Evolutionary conservation across 2,888 invertebrate genomes (phyloP).

Genomic region (Terebella lapidaria): DNA sequence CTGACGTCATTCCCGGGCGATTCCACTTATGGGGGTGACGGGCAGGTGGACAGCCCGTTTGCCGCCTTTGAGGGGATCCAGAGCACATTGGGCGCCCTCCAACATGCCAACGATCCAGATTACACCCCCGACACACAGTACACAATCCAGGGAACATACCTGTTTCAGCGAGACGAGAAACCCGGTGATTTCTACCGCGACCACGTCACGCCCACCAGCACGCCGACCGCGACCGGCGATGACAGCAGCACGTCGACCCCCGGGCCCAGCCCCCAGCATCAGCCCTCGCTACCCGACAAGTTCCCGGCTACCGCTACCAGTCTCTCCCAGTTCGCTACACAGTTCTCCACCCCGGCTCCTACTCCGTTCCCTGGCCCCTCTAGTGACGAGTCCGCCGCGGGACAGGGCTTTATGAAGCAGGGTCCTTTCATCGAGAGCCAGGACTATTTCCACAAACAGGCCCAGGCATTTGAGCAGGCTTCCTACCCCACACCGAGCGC

Average conservation of each 20-base stretch:
- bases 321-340: background rate
- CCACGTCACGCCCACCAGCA: background rate
- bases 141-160: slow-evolving; percentile 10
- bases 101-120: background rate
- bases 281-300: background rate
- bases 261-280: background rate
- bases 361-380: background rate
- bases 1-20: background rate
- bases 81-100: background rate
- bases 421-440: slow-evolving; percentile 6
- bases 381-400: background rate
- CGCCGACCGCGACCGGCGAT: background rate
- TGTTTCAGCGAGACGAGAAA: slow-evolving; percentile 2
- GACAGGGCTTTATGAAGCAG: background rate
- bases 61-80: background rate
- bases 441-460: slow-evolving; percentile 7
- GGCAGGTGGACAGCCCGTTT: slow-evolving; percentile 1
- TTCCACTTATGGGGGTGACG: background rate
- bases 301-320: background rate
- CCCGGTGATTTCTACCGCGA: background rate
- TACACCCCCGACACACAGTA: slow-evolving; percentile 1
- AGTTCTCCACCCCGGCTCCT: too few species aligned
- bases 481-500: background rate
- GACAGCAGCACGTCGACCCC: slow-evolving; percentile 1
- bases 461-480: background rate